Base-by-base conservation (phyloP, 2,113 vertebrate genomes). In the Atlantisia rogersi region DNA sequence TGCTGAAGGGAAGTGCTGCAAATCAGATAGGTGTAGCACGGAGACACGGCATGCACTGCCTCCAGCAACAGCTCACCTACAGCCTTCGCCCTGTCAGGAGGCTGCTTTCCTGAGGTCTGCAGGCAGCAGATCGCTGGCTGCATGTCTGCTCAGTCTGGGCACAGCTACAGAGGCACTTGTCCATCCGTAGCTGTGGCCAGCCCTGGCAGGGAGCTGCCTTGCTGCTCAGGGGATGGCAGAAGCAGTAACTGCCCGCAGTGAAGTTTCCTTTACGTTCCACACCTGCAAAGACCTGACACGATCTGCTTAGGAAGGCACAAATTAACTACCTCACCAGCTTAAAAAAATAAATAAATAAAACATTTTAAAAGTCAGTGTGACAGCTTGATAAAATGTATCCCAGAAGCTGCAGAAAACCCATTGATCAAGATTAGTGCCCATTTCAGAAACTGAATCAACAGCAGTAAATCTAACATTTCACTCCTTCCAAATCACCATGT, bases 391-490 rank as follows among this genome's bases (percentile, higher is more conserved):
- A 96, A 95, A 93, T 5, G 1, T 75, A 76, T 73, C 83, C 88
- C 91, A 80, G 80, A 37, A 89, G 69, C 80, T 37, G 58, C 80
- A 92, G 91, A 92, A 84, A 87, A 80, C 65, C 62, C 92, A 91
- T 42, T 89, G 94, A 96, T 95, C 86, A 96, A 89, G 86, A 92
- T 96, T 76, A 96, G 92, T 40, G 81, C 65, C 74, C 46, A 53
- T 69, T 96, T 94, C 94, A 94, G 86, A 84, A 96, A 92, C 0
- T 82, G 95, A 91, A 94, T 76, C 91, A 96, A 94, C 95, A 94
- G 83, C 55, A 94, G 91, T 94, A 95, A 95, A 95, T 92, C 91
- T 94, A 83, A 77, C 6, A 29, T 65, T 91, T 92, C 82, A 26
- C 64, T 89, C 77, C 88, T 92, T 91, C 92, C 81, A 76, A 91